Conservation (phyloP, 1,140 invertebrate genomes). For the Venturia canescens region DNA sequence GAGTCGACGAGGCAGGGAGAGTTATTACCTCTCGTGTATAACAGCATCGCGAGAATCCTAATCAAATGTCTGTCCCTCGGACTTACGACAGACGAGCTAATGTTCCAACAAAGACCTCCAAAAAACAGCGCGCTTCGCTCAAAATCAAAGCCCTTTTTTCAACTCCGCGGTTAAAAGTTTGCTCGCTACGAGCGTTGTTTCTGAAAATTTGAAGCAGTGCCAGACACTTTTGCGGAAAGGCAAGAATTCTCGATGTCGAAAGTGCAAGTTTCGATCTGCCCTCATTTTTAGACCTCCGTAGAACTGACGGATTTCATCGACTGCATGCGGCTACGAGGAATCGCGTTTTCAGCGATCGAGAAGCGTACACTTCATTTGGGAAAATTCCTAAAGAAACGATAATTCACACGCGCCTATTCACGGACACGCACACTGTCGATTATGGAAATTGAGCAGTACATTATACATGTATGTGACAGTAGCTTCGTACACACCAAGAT, state of each 20-base stretch:
- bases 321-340: too few relatives aligned
- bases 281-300: too few relatives aligned
- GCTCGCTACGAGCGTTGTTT: too few relatives aligned
- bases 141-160: neutral
- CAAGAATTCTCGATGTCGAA: too few relatives aligned
- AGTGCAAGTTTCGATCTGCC: too few relatives aligned
- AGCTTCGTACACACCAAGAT: slow-evolving; percentile 1
- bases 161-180: too few relatives aligned
- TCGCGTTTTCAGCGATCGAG: too few relatives aligned
- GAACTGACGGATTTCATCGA: too few relatives aligned
- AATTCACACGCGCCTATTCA: neutral
- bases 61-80: slow-evolving; percentile 25
- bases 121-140: neutral
- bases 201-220: too few relatives aligned
- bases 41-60: slow-evolving; percentile 2
- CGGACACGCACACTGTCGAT: neutral
- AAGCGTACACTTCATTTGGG: neutral
- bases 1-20: too few relatives aligned
- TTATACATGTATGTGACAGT: neutral
- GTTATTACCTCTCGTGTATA: slow-evolving; percentile 14
- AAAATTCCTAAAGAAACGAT: neutral
- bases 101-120: neutral
- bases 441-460: neutral
- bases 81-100: neutral
- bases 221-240: too few relatives aligned